phyloP scores from a whole-genome alignment of 1,140 invertebrate species.

The Akabosia matsudoensis region DNA sequence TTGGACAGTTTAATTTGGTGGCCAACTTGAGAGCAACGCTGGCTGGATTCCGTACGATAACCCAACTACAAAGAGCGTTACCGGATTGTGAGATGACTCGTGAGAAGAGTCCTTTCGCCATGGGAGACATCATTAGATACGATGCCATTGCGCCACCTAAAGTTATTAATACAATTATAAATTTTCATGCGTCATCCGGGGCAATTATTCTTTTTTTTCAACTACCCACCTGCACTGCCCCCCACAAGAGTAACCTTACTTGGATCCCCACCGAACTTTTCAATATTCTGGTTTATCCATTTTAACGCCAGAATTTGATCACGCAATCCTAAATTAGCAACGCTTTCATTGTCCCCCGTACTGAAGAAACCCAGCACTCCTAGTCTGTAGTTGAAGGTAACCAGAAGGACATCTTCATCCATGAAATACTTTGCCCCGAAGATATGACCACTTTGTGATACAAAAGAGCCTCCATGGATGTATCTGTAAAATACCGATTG shows the following conservation, averaged over 20 bases:
- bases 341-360: conserved; percentile 22
- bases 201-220: too few relatives aligned
- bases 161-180: too few relatives aligned
- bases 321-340: conserved; percentile 45
- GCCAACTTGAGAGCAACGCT: conserved; percentile 28
- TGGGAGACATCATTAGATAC: conserved; percentile 30
- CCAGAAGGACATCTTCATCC: conserved; percentile 16
- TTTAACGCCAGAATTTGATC: conserved; percentile 47
- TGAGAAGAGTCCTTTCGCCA: conserved; percentile 29
- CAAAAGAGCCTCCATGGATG: conserved; percentile 33
- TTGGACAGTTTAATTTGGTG: conserved; percentile 26
- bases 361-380: conserved; percentile 30
- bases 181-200: too few relatives aligned
- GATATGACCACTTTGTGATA: background rate
- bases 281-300: conserved; percentile 47
- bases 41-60: conserved; percentile 27
- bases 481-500: background rate
- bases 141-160: conserved; percentile 30
- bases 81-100: conserved; percentile 26
- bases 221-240: conserved; percentile 27
- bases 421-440: conserved; percentile 22
- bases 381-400: conserved; percentile 9
- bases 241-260: conserved; percentile 41
- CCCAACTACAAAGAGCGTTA: conserved; percentile 27
- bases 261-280: conserved; percentile 47